Evolutionary conservation across 2,797 vertebrate genomes (phyloP).

Genomic region (Protonibea diacanthus): DNA sequence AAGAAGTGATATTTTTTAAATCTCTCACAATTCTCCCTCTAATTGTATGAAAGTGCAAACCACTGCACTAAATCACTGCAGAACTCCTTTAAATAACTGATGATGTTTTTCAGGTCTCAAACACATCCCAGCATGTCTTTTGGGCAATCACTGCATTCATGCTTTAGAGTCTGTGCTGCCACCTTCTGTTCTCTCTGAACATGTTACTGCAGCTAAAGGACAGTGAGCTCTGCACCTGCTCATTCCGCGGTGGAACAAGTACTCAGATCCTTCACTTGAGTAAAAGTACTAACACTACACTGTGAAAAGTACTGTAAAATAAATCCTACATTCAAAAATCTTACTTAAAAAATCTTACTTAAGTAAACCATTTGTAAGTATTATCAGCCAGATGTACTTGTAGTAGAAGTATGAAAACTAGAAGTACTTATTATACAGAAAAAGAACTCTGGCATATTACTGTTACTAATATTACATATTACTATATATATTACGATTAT

Average conservation of each 20-base stretch:
- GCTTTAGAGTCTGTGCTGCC: conserved; percentile 13
- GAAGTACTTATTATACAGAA: not conserved
- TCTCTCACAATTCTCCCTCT: not conserved
- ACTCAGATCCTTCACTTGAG: not conserved
- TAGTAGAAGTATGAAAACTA: not conserved
- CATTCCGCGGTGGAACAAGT: not conserved
- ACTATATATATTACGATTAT: not conserved
- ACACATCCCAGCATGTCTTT: not conserved
- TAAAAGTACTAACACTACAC: not conserved
- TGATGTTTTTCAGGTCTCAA: not conserved
- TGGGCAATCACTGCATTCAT: not conserved
- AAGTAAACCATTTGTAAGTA: not conserved
- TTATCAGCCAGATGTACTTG: not conserved
- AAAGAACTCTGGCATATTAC: not conserved
- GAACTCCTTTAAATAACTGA: not conserved
- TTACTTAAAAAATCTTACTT: too few species aligned
- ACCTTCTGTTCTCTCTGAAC: not conserved
- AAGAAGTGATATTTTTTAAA: not conserved
- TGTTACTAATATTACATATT: too few species aligned
- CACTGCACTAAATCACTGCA: not conserved
- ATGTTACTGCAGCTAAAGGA: not conserved
- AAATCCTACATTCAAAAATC: not conserved
- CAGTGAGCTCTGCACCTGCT: not conserved
- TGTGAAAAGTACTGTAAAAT: not conserved
- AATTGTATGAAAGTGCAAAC: not conserved